phyloP scores from a whole-genome alignment of 2,888 invertebrate genomes.

The Linnaemya vulpina region DNA sequence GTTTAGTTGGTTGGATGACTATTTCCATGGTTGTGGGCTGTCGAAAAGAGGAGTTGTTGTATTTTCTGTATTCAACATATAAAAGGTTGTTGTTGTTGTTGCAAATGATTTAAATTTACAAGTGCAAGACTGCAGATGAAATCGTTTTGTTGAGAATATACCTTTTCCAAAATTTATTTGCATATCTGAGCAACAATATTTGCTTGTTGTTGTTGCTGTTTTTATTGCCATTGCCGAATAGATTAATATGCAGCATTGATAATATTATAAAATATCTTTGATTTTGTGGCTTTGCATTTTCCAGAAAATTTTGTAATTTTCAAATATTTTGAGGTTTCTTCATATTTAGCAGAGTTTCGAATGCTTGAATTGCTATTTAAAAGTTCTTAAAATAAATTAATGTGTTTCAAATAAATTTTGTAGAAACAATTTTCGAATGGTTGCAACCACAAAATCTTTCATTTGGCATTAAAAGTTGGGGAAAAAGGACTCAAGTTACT shows the following conservation, averaged over 20 bases:
- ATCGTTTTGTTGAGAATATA: constrained; percentile 51
- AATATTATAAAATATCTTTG: constrained; percentile 68
- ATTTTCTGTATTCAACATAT: constrained; percentile 48
- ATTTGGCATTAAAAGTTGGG: constrained; percentile 4
- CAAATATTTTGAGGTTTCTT: constrained; percentile 67
- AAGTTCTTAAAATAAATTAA: constrained; percentile 42
- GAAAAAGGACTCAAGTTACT: constrained; percentile 4
- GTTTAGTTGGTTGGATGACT: constrained; percentile 40
- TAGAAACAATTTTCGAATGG: constrained; percentile 42
- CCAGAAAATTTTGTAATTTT: constrained; percentile 57
- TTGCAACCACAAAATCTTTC: constrained; percentile 51
- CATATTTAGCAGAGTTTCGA: constrained; percentile 15
- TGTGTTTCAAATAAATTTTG: constrained; percentile 50
- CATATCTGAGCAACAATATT: constrained; percentile 52
- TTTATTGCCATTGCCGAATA: constrained; percentile 3
- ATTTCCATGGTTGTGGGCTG: constrained; percentile 4
- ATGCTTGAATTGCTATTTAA: constrained; percentile 35
- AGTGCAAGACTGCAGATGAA: constrained; percentile 54
- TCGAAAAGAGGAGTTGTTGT: constrained; percentile 7
- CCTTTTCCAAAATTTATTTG: constrained; percentile 63
- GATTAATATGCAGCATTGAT: constrained; percentile 64
- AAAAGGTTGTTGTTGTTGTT: constrained; percentile 13
- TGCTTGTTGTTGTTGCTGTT: constrained; percentile 13
- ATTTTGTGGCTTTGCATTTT: constrained; percentile 71
- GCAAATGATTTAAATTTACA: constrained; percentile 56